These are phyloP conservation scores for Ochlodes sylvanus DNA, from an alignment of 2,888 invertebrate species.

Conservation along the genomic window DNA sequence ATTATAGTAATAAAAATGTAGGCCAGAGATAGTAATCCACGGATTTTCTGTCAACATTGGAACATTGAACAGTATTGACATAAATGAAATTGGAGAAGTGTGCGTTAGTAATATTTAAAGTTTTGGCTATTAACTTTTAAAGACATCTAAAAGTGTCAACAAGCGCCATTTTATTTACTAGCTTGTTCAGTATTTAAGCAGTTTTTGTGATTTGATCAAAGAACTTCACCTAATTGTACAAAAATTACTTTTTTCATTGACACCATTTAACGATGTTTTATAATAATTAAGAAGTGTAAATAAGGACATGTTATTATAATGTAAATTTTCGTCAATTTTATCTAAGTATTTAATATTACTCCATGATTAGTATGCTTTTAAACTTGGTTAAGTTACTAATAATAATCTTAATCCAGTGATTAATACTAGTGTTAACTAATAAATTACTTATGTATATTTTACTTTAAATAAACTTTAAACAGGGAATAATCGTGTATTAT, in stretches of 20 bases:
- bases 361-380: not conserved
- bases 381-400: not conserved
- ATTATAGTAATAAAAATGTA: not conserved
- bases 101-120: too few relatives aligned
- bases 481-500: not conserved
- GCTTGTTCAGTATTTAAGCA: too few relatives aligned
- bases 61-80: not conserved
- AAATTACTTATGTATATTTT: constrained; percentile 5
- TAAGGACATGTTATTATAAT: not conserved
- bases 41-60: not conserved
- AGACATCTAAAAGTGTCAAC: too few relatives aligned
- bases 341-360: not conserved
- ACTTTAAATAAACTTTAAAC: too few relatives aligned
- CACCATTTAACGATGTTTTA: too few relatives aligned
- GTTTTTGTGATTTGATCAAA: not conserved
- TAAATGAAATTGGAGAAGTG: not conserved
- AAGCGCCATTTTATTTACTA: too few relatives aligned
- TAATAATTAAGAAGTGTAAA: not conserved
- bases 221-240: not conserved
- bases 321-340: constrained; percentile 9
- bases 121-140: too few relatives aligned
- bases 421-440: constrained; percentile 50
- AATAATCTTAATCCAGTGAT: constrained; percentile 65
- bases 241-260: too few relatives aligned
- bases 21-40: not conserved